These are phyloP conservation scores for Spilosoma lubricipeda DNA, from an alignment of 2,888 invertebrate genomes.

Conservation along the genomic window DNA sequence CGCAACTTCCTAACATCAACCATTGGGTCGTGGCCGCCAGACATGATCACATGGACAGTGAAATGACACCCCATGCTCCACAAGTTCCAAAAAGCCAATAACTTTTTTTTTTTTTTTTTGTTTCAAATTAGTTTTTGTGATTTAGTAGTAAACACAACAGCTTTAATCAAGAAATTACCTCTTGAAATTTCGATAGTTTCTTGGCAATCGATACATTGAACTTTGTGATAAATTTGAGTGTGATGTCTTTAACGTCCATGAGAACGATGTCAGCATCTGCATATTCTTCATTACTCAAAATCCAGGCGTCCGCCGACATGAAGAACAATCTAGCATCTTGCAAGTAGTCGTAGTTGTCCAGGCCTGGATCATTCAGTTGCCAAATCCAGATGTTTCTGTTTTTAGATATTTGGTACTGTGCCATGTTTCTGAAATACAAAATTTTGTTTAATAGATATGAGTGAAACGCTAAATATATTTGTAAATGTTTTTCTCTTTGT, in stretches of 20 bases:
- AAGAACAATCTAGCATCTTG: constrained; percentile 72
- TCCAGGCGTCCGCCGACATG: constrained; percentile 68
- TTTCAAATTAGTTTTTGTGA: too few species aligned
- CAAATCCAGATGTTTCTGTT: constrained; percentile 74
- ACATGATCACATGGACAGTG: too few species aligned
- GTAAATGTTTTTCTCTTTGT: background rate
- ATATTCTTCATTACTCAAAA: constrained; percentile 59
- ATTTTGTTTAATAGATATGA: background rate
- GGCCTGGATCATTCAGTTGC: constrained; percentile 79
- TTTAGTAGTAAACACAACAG: too few species aligned
- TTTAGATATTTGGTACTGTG: constrained; percentile 61
- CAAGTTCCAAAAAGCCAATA: too few species aligned
- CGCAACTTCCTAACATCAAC: too few species aligned
- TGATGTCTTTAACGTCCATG: constrained; percentile 75
- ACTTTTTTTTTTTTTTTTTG: too few species aligned
- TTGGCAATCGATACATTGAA: constrained; percentile 89
- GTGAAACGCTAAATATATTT: background rate
- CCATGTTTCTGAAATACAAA: constrained; percentile 68
- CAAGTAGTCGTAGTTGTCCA: constrained; percentile 73
- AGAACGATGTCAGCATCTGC: constrained; percentile 70
- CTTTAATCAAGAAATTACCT: constrained; percentile 65
- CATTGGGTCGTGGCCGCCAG: too few species aligned
- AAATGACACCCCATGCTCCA: too few species aligned
- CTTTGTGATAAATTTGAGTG: constrained; percentile 81
- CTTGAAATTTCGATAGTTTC: constrained; percentile 88